These are phyloP conservation scores for Sarcophaga rosellei DNA, from an alignment of 2,888 invertebrate genomes.

Conservation along the genomic window DNA sequence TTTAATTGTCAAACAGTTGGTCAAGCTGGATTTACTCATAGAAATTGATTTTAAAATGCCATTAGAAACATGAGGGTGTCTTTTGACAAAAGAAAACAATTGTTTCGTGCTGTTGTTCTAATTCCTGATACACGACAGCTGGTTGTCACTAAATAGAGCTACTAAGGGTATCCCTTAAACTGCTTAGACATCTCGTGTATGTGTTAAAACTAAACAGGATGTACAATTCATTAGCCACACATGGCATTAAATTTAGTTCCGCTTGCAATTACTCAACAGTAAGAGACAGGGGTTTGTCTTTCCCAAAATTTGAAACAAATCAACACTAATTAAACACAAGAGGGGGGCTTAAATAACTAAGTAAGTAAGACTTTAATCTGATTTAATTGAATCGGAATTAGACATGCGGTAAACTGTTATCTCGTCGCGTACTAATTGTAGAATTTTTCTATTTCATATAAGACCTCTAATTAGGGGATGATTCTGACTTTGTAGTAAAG, in stretches of 20 bases:
- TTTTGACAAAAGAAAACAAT: background rate
- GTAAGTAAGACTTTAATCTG: background rate
- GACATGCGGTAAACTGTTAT: no score
- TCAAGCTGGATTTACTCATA: no score
- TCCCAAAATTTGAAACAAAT: background rate
- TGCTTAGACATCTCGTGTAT: background rate
- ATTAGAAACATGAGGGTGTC: background rate
- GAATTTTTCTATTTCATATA: no score
- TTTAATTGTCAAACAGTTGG: no score
- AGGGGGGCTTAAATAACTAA: background rate
- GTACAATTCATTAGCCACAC: constrained; percentile 23
- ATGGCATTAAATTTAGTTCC: constrained; percentile 27
- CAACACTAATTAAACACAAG: background rate
- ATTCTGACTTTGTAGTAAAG: no score
- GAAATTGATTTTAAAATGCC: no score
- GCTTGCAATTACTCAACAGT: background rate
- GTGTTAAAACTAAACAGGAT: background rate
- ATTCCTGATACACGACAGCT: constrained; percentile 23
- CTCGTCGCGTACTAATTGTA: no score
- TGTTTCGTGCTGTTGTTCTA: background rate
- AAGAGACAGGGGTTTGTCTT: background rate
- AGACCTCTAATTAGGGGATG: no score
- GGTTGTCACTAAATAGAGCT: constrained; percentile 14
- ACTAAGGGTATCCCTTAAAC: background rate
- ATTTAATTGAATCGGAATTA: no score